Conservation (phyloP, 1,140 invertebrate species). For the Teleogryllus occipitalis region DNA sequence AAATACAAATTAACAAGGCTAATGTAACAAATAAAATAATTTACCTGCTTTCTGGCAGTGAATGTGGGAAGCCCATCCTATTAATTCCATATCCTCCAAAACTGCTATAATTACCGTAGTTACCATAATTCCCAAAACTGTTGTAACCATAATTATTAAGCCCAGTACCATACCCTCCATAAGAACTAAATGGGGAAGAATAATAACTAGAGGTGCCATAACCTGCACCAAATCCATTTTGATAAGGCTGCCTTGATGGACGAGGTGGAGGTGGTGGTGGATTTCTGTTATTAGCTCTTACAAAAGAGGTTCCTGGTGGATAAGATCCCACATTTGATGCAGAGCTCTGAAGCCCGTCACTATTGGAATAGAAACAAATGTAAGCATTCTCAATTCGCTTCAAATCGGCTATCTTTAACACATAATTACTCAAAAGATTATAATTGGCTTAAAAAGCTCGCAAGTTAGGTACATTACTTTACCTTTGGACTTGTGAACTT, state of each 20-base stretch:
- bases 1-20: background rate
- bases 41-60: slow-evolving; percentile 49
- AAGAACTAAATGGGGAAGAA: slow-evolving; percentile 17
- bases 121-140: slow-evolving; percentile 29
- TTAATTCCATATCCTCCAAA: slow-evolving; percentile 36
- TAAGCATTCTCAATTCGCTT: background rate
- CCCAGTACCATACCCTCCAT: slow-evolving; percentile 29
- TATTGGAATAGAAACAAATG: background rate
- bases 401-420: too few species aligned
- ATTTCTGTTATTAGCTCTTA: background rate
- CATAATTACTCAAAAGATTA: too few species aligned
- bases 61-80: slow-evolving; percentile 35
- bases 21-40: background rate
- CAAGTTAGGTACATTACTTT: too few species aligned
- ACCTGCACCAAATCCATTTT: too few species aligned
- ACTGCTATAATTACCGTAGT: slow-evolving; percentile 27
- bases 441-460: too few species aligned
- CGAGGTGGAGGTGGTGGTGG: slow-evolving; percentile 5
- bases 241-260: background rate
- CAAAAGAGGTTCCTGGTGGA: too few species aligned
- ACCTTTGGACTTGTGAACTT: background rate
- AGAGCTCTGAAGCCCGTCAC: slow-evolving; percentile 7
- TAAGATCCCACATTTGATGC: background rate
- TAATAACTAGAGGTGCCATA: background rate
- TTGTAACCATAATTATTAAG: slow-evolving; percentile 32